Base-by-base conservation (phyloP, 30 jellyfish, hydroid and myxozoan genomes). In the Aurelia sp. region DNA sequence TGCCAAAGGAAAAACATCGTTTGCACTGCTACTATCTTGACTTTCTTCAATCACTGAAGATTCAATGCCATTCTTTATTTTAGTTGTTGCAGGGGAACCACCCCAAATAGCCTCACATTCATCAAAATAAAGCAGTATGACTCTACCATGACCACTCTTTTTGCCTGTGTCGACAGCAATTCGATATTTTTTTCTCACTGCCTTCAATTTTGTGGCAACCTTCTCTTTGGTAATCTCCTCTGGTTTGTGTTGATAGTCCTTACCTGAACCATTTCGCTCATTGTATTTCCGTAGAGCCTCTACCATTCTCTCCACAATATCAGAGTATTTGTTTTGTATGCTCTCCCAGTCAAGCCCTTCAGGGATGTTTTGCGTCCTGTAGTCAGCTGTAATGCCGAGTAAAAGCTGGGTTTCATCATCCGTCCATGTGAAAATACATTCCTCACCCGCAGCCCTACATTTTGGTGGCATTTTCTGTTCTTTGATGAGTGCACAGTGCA, bases 301-400 rank as follows among this genome's bases (percentile, higher is more conserved):
- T 21, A 50, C 41, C 76, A 74, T 74, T 62, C 86, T 74, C 33
- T 62, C 74, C 22, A 74, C 53, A 74, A 74, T 74, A 74, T 74
- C 86, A 38, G 59, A 44, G 74, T 74, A 74, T 59, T 74, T 74
- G 77, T 57, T 62, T 74, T 48, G 86, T 21, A 50, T 62, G 55
- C 86, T 74, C 41, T 74, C 86, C 86, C 86, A 52, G 86, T 52
- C 86, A 31, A 74, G 30, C 22, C 86, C 86, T 74, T 52, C 86
- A 20, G 41, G 19, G 76, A 74, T 57, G 50, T 52, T 74, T 33
- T 33, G 64, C 38, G 64, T 38, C 81, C 81, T 70, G 59, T 74
- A 74, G 86, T 74, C 76, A 58, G 86, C 76, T 38, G 86, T 74
- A 8, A 74, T 74, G 86, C 74, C 55, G 30, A 52, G 86, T 20